Evolutionary conservation across 2,888 invertebrate species (phyloP), one percentile per base, ranked within the genome.

Genomic region (Coelinius sp.): DNA sequence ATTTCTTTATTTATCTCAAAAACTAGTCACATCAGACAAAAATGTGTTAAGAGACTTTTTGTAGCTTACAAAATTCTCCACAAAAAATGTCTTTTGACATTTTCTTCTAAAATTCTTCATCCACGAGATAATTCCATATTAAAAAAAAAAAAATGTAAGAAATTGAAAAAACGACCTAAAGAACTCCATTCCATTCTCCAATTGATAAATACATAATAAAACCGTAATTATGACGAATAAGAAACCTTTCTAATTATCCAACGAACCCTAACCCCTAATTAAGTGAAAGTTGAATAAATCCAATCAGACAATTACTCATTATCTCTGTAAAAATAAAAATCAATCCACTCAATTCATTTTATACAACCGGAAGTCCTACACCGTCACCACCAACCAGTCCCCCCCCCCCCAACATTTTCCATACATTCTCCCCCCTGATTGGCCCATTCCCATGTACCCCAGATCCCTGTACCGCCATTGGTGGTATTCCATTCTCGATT

Each of bases 401-500:
- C 49, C 62, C 46, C 22, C 17, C 24, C 8, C 27, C 31, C n/a
- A 6, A 5, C 1, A 20, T 59, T 31, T 41, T 20, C 22, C 49
- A 0, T 2, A 14, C 27, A 44, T 24, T 53, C 4, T 24, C 27
- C 5, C 12, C 38, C 24, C 38, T 27, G 63, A 64, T 53, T n/a
- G 68, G 35, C 44, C n/a, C 24, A 41, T 53, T 24, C 64, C 27
- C 41, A 12, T 52, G 25, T 64, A 17, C 25, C 52, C 14, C 1
- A 20, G 24, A 49, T 27, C 17, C 49, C 53, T 27, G 52, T 25
- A 56, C 44, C 31, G 70, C 44, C 27, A 44, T 20, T 22, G 38
- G 64, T n/a, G 22, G 64, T 10, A 38, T 35, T 31, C 49, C 46
- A 59, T 7, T 10, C 31, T 31, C 67, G 72, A 52, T 56, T 56